These are phyloP conservation scores for Apamea epomidion DNA, from an alignment of 2,888 invertebrate species.

Conservation along the genomic window DNA sequence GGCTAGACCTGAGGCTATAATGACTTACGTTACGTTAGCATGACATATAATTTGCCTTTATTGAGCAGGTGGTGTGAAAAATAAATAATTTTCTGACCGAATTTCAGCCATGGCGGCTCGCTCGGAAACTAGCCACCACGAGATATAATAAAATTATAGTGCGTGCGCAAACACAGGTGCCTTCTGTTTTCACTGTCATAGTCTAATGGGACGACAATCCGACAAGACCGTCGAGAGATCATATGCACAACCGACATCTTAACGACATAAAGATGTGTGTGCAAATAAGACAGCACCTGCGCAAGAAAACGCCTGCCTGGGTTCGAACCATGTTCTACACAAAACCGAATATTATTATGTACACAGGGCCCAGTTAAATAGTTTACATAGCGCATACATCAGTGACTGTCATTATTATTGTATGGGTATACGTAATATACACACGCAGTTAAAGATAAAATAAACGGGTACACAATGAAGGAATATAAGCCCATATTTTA, in stretches of 20 bases:
- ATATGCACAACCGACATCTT: neutral
- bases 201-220: neutral
- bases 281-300: neutral
- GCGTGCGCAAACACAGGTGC: neutral
- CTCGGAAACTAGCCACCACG: too few relatives aligned
- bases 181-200: neutral
- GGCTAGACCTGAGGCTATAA: neutral
- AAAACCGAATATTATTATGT: neutral
- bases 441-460: too few relatives aligned
- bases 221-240: neutral
- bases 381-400: too few relatives aligned
- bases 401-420: too few relatives aligned
- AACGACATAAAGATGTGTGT: neutral
- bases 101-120: neutral
- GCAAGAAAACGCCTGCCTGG: too few relatives aligned
- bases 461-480: too few relatives aligned
- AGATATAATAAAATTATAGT: too few relatives aligned
- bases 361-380: too few relatives aligned
- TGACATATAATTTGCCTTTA: neutral
- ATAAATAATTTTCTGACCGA: neutral
- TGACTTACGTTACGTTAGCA: neutral
- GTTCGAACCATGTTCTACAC: too few relatives aligned
- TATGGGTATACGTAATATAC: too few relatives aligned
- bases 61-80: neutral
- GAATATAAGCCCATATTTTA: too few relatives aligned